These are phyloP conservation scores for Dasyurus viverrinus DNA, from an alignment of 2,113 vertebrate genomes.

Conservation along the genomic window DNA sequence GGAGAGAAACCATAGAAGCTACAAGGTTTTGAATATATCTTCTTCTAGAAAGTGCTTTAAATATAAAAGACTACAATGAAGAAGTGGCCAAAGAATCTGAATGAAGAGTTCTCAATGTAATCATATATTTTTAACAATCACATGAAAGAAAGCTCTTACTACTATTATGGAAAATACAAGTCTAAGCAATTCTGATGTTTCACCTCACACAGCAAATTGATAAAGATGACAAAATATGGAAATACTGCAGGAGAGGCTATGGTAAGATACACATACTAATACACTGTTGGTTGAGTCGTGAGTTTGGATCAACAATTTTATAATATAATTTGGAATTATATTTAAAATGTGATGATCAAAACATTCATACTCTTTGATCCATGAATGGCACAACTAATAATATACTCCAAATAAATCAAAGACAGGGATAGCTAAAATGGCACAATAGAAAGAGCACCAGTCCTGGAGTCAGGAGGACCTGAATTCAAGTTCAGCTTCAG, in stretches of 20 bases:
- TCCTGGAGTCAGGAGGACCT: no score
- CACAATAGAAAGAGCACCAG: no score
- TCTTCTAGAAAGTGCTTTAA: background rate
- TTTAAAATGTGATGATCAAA: background rate
- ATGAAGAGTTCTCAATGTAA: background rate
- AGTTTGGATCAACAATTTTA: background rate
- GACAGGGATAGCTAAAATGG: background rate
- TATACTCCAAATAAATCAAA: background rate
- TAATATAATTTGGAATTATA: background rate
- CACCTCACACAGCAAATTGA: background rate
- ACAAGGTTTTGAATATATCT: background rate
- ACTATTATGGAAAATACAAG: background rate
- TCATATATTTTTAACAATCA: background rate
- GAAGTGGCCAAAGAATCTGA: background rate
- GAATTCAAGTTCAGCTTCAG: no score
- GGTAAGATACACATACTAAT: background rate
- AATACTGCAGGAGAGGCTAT: background rate
- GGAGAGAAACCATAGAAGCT: constrained; percentile 1
- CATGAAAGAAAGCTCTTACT: background rate
- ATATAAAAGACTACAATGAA: background rate
- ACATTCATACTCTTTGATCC: background rate
- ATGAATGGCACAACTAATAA: background rate
- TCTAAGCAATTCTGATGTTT: background rate
- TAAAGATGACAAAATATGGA: background rate
- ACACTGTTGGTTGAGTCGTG: background rate